Base-by-base conservation (phyloP, 2,797 vertebrate genomes). In the Sebastes taczanowskii region DNA sequence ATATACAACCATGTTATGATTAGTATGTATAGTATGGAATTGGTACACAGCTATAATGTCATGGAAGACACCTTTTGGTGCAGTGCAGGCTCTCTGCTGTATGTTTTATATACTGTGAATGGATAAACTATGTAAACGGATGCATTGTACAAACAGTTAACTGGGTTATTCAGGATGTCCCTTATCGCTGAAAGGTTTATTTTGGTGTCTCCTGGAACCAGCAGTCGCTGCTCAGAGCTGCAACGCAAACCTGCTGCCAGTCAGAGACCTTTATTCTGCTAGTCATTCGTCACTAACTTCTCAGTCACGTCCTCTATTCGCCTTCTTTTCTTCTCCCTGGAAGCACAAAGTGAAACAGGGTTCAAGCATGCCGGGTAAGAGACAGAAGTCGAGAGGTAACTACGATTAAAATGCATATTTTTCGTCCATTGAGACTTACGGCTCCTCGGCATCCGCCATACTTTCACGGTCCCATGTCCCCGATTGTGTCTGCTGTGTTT, bases 241-340 rank as follows among this genome's bases (percentile, higher is more conserved):
- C 91, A 94, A 92, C 92, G 93, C 92, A 92, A 94, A 91, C 91
- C 95, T 94, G 94, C 93, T 91, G 93, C 93, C 91, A 93, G 93
- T 89, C 89, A 92, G 89, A 89, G 86, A 93, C 87, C 90, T 91
- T 90, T 81, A 91, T 90, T 94, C 93, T 94, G 92, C 34, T 4
- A 35, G 34, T 35, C 91, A 94, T 94, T 95, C 95, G 96, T 94
- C 97, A 98, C 98, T 98, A 98, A 99, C 98, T 98, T 98, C 96
- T 99, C 97, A 96, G 97, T 96, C 96, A 97, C 96, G 97, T 99
- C 98, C 96, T 98, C 98, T 97, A 98, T 96, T 98, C 97, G 97
- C 97, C 97, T 98, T 99, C 97, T 98, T 99, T 99, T 99, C 98
- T 98, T 98, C 97, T 98, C 97, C 97, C 98, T 99, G 96, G 94